These are phyloP conservation scores for Nyctibius bracteatus DNA, from an alignment of 2,113 vertebrate genomes.

Conservation along the genomic window DNA sequence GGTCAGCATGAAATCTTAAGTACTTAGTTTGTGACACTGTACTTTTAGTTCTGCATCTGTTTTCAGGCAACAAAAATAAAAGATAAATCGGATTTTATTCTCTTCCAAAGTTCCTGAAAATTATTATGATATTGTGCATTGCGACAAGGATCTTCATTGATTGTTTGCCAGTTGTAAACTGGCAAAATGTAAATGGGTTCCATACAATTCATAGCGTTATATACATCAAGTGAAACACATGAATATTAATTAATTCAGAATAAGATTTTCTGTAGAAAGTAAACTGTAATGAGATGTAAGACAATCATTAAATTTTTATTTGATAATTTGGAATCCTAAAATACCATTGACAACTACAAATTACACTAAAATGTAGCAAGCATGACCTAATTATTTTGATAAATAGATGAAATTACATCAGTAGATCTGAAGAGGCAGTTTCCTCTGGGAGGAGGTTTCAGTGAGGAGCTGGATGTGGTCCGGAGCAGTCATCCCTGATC, in stretches of 20 bases:
- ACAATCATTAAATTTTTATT: neutral
- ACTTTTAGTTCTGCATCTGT: neutral
- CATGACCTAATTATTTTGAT: neutral
- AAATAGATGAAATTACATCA: neutral
- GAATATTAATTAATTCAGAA: neutral
- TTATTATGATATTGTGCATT: neutral
- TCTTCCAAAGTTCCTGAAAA: neutral
- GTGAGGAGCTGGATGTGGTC: neutral
- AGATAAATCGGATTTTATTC: neutral
- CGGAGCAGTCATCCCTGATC: rapidly evolving
- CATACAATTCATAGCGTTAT: neutral
- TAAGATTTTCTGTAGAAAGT: neutral
- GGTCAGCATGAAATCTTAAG: neutral
- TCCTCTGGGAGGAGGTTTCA: neutral
- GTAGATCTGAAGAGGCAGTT: neutral
- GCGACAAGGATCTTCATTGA: neutral
- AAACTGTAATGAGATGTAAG: neutral
- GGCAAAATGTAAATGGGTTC: neutral
- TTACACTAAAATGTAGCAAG: neutral
- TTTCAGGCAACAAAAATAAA: neutral
- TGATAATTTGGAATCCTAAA: neutral
- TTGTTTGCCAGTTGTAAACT: neutral
- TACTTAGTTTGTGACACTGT: neutral
- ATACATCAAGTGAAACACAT: neutral
- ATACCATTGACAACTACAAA: neutral